Conservation (phyloP, 2,113 vertebrate genomes). For the Notothenia coriiceps region DNA sequence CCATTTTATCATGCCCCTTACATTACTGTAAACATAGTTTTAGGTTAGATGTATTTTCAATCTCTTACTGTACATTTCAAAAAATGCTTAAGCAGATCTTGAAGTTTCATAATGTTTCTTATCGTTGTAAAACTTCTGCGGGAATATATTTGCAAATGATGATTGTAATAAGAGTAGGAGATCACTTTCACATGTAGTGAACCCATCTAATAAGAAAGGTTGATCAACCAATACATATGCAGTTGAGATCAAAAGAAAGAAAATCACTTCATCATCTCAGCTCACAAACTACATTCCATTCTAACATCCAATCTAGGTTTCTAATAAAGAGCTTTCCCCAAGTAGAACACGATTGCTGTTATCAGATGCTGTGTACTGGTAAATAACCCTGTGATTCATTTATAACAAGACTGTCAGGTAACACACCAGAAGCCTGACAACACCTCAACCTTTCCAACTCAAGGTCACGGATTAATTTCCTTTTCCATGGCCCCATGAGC, state of each 20-base stretch:
- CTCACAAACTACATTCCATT: background rate
- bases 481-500: slow-evolving; percentile 54
- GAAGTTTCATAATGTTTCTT: too few species aligned
- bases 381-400: slow-evolving; percentile 46
- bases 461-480: slow-evolving; percentile 71
- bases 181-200: background rate
- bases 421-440: slow-evolving; percentile 20
- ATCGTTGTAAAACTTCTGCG: too few species aligned
- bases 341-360: slow-evolving; percentile 20
- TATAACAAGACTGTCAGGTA: slow-evolving; percentile 47
- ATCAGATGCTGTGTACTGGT: slow-evolving; percentile 25
- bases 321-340: slow-evolving; percentile 23
- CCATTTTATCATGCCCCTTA: background rate
- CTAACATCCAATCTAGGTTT: slow-evolving; percentile 25
- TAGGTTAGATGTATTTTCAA: background rate
- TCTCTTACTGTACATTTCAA: background rate
- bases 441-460: slow-evolving; percentile 42
- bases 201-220: background rate
- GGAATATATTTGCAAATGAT: too few species aligned
- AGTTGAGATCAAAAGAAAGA: background rate
- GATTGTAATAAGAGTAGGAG: background rate
- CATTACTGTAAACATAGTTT: too few species aligned
- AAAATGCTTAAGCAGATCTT: background rate
- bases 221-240: background rate
- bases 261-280: background rate